Percentiles rank a stretch among this genome's conserved stretches.
phyloP scores from a whole-genome alignment of 2,113 vertebrate species.

The Erpornis zantholeuca region DNA sequence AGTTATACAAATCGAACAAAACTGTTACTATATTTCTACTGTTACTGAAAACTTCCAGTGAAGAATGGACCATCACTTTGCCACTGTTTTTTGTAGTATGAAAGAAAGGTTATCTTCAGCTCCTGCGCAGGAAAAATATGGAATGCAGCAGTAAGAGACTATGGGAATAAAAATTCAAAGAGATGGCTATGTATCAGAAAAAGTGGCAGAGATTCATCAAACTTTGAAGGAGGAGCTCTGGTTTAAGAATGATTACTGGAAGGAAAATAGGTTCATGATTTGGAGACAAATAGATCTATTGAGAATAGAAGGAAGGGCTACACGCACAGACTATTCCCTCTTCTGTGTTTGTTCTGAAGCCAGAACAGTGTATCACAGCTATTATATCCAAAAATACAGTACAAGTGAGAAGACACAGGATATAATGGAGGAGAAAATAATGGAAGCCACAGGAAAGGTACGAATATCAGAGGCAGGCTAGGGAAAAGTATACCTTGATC shows the following conservation, averaged over 20 bases:
- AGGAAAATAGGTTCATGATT: neutral
- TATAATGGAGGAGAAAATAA: neutral
- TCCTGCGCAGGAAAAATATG: neutral
- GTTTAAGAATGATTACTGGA: neutral
- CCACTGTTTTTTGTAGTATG: neutral
- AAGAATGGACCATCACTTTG: neutral
- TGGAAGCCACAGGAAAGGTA: neutral
- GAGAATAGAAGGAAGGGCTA: neutral
- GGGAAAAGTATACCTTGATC: neutral
- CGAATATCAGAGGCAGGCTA: neutral
- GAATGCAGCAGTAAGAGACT: neutral
- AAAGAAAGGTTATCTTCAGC: neutral
- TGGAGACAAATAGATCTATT: neutral
- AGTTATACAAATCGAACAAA: neutral
- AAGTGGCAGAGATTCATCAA: neutral
- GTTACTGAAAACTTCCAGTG: neutral
- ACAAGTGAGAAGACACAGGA: neutral
- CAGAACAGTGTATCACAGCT: neutral
- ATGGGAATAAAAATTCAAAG: neutral
- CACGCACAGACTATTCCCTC: neutral
- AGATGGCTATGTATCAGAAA: neutral
- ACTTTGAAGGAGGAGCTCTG: accelerated
- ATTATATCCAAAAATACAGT: neutral
- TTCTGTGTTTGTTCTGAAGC: neutral
- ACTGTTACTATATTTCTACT: neutral